phyloP scores from a whole-genome alignment of 2,113 vertebrate genomes.

The Chelonoidis abingdonii region DNA sequence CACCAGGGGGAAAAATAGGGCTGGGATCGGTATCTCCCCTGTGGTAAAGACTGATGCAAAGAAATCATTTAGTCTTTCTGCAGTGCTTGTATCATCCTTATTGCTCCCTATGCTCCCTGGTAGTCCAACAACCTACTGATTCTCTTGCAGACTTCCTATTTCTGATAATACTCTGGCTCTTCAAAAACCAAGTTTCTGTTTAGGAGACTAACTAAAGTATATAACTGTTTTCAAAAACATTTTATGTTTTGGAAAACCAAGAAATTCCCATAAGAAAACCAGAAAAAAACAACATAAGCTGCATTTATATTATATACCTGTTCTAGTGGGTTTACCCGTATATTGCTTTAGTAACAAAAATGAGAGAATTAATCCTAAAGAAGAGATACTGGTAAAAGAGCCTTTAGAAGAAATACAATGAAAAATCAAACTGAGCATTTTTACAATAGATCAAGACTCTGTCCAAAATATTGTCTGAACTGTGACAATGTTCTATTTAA shows the following conservation, averaged over 20 bases:
- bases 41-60: no score
- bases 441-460: background rate
- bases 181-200: background rate
- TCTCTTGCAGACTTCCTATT: background rate
- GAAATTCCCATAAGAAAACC: background rate
- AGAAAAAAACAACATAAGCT: background rate
- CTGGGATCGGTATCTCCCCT: no score
- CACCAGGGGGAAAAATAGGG: background rate
- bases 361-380: background rate
- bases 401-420: background rate
- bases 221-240: background rate
- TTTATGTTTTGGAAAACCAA: background rate
- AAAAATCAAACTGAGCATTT: background rate
- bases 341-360: background rate
- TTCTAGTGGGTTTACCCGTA: background rate
- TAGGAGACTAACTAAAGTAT: background rate
- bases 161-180: background rate
- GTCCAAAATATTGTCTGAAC: background rate
- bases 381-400: background rate
- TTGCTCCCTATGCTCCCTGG: background rate
- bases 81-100: background rate
- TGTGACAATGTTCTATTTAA: background rate
- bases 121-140: background rate
- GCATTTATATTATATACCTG: background rate
- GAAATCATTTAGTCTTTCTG: background rate